Percentiles rank a stretch among this genome's conserved stretches.
phyloP scores from a whole-genome alignment of 1,140 invertebrate genomes.

The Meteorus sp. region DNA sequence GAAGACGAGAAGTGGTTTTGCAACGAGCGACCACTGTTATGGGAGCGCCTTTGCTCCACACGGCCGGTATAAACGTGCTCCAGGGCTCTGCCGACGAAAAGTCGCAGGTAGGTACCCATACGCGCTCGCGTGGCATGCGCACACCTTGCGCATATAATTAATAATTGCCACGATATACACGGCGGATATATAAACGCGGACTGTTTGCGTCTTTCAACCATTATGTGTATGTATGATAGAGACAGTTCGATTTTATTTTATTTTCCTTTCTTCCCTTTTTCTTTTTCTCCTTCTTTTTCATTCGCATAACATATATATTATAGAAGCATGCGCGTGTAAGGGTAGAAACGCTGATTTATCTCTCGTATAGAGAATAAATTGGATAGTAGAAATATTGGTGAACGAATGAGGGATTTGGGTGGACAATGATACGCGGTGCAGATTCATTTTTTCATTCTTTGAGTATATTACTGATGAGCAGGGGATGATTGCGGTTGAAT shows the following conservation, averaged over 20 bases:
- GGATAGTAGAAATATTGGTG: no score
- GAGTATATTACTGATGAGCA: no score
- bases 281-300: no score
- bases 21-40: constrained; percentile 42
- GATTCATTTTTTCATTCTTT: no score
- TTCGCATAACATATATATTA: no score
- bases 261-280: no score
- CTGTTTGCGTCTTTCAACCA: neutral
- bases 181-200: neutral
- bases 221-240: neutral
- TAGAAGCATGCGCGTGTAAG: no score
- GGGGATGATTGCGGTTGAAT: no score
- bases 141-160: constrained; percentile 34
- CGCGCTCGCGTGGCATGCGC: constrained; percentile 31
- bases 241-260: neutral
- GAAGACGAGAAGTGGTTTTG: constrained; percentile 48
- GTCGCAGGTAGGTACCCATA: constrained; percentile 19
- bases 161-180: constrained; percentile 24
- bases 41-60: constrained; percentile 23
- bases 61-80: constrained; percentile 5
- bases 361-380: no score
- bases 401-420: no score
- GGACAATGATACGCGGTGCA: no score
- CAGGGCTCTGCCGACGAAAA: constrained; percentile 21
- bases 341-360: no score